Conservation (phyloP, 2,888 invertebrate genomes). For the Callinectes sapidus region DNA sequence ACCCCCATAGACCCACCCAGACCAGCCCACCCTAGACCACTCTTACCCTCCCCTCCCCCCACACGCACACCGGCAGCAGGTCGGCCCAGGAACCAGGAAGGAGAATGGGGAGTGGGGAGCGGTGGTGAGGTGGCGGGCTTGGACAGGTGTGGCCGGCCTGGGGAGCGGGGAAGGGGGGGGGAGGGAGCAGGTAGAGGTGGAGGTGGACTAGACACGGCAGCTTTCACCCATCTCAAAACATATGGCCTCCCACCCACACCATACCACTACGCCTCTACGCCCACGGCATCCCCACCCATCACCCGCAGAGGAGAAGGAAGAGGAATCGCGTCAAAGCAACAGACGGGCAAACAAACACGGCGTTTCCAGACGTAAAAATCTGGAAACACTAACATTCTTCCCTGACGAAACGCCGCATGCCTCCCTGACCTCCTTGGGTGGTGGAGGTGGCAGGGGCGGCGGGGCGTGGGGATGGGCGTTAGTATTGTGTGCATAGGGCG, state of each 20-base stretch:
- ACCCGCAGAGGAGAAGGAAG: background rate
- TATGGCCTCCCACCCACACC: background rate
- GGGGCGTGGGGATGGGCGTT: background rate
- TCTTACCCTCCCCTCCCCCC: no score
- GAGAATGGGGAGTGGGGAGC: background rate
- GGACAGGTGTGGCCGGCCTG: background rate
- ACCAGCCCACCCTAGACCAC: no score
- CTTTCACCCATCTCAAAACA: constrained; percentile 6
- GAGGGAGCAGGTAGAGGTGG: background rate
- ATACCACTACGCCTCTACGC: background rate
- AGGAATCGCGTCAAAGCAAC: background rate
- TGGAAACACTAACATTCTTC: background rate
- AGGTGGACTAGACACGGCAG: background rate
- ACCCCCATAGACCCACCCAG: background rate
- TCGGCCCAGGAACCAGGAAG: background rate
- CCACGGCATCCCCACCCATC: background rate
- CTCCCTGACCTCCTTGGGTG: background rate
- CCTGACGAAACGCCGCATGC: background rate
- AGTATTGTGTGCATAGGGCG: background rate
- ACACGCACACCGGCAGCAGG: background rate
- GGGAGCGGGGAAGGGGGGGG: background rate
- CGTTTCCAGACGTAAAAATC: constrained; percentile 2
- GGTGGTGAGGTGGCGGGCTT: background rate
- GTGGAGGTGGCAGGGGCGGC: background rate
- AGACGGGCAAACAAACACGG: background rate